Percentiles rank a stretch among this genome's conserved stretches.
phyloP scores from a whole-genome alignment of 2,113 vertebrate species.

The Rattus rattus region DNA sequence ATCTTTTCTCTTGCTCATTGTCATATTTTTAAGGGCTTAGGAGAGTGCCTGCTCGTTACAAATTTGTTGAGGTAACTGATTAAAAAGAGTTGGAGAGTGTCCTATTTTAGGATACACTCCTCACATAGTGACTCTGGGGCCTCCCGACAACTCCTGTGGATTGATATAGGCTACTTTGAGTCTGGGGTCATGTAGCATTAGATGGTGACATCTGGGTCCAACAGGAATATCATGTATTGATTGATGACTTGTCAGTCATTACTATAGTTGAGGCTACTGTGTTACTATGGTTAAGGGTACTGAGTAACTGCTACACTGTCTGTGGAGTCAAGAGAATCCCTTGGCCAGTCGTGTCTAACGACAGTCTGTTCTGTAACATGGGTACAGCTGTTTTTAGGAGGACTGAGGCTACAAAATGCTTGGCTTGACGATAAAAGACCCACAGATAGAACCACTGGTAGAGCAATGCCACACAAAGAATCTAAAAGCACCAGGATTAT shows the following conservation, averaged over 20 bases:
- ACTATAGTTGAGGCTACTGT: neutral
- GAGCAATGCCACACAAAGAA: constrained; percentile 27
- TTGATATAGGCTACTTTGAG: neutral
- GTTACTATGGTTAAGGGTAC: neutral
- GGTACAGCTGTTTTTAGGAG: neutral
- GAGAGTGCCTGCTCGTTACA: neutral
- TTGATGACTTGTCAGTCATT: neutral
- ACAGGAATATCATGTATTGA: neutral
- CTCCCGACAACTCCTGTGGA: neutral
- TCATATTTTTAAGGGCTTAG: neutral
- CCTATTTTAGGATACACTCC: neutral
- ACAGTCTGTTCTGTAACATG: neutral
- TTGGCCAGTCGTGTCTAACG: constrained; percentile 35
- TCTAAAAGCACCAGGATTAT: neutral
- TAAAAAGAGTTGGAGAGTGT: neutral
- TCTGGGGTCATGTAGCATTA: neutral
- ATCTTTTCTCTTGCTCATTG: neutral
- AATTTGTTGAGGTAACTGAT: neutral
- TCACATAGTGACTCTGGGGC: neutral
- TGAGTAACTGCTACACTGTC: neutral
- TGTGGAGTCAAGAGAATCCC: neutral
- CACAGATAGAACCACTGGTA: constrained; percentile 5
- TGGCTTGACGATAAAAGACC: constrained; percentile 39
- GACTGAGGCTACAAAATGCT: neutral
- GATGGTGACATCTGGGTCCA: neutral